Percentiles rank a stretch among this genome's conserved stretches.
phyloP scores from a whole-genome alignment of 2,113 vertebrate species.

The Platanista minor region DNA sequence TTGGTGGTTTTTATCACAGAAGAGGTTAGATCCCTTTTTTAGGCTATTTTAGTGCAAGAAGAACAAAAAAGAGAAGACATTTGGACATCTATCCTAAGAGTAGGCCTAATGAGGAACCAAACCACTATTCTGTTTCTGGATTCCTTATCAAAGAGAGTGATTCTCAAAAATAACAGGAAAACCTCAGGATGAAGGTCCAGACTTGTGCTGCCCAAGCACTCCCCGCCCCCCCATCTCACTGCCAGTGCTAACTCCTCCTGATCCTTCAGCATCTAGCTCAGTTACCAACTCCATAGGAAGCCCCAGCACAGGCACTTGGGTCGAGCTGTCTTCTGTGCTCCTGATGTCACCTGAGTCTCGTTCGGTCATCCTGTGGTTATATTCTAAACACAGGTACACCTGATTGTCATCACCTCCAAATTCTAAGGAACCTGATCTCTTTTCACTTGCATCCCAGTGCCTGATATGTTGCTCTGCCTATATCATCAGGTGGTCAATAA shows the following conservation, averaged over 20 bases:
- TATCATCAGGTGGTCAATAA: not conserved
- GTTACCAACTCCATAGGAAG: not conserved
- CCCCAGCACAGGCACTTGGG: not conserved
- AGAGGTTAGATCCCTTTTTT: not conserved
- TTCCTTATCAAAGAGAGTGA: constrained; percentile 2
- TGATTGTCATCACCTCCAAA: not conserved
- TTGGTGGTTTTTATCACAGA: not conserved
- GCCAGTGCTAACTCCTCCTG: not conserved
- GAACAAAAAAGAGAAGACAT: not conserved
- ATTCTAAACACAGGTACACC: not conserved
- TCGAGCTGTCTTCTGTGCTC: not conserved
- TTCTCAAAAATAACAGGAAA: not conserved
- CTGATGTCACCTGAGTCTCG: not conserved
- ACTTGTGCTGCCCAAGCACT: not conserved
- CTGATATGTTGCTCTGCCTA: not conserved
- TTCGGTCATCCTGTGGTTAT: not conserved
- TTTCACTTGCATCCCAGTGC: not conserved
- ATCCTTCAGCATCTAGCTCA: not conserved
- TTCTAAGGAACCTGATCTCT: not conserved
- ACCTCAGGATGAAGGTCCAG: not conserved
- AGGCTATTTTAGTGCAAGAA: not conserved
- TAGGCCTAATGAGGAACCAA: not conserved
- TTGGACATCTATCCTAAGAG: not conserved
- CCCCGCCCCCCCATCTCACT: not conserved
- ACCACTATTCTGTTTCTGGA: not conserved